phyloP scores from a whole-genome alignment of 2,888 invertebrate species.

The Pyrrhia umbra region DNA sequence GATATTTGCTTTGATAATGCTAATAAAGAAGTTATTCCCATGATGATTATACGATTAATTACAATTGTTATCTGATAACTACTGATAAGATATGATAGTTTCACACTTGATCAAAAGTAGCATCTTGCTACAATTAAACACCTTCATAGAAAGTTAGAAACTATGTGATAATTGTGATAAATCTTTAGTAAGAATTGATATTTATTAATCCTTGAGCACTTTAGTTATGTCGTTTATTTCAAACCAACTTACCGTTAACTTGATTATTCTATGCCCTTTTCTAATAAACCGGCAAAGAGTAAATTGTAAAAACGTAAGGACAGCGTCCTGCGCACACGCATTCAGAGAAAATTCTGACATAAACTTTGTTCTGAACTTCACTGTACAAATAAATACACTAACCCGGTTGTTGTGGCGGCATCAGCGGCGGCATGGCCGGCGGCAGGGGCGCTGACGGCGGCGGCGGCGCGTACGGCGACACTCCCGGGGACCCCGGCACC shows the following conservation, averaged over 20 bases:
- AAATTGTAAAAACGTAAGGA: not conserved
- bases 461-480: constrained; percentile 83
- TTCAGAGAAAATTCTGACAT: constrained; percentile 11
- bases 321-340: constrained; percentile 21
- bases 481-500: constrained; percentile 83
- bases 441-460: constrained; percentile 91
- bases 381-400: constrained; percentile 61
- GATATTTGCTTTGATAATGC: no score
- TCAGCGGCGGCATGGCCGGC: constrained; percentile 87
- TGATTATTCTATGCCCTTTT: not conserved
- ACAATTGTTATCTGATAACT: not conserved
- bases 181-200: no score
- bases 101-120: not conserved
- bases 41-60: not conserved
- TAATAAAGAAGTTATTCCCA: no score
- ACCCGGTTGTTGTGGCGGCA: constrained; percentile 87
- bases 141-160: not conserved
- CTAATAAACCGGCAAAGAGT: not conserved
- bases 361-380: constrained; percentile 35
- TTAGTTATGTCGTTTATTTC: not conserved
- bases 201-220: no score
- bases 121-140: not conserved
- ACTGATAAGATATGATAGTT: no score
- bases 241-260: not conserved
- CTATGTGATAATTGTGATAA: no score